Conservation (phyloP, 2,888 invertebrate species). For the Mycalesis mineus region DNA sequence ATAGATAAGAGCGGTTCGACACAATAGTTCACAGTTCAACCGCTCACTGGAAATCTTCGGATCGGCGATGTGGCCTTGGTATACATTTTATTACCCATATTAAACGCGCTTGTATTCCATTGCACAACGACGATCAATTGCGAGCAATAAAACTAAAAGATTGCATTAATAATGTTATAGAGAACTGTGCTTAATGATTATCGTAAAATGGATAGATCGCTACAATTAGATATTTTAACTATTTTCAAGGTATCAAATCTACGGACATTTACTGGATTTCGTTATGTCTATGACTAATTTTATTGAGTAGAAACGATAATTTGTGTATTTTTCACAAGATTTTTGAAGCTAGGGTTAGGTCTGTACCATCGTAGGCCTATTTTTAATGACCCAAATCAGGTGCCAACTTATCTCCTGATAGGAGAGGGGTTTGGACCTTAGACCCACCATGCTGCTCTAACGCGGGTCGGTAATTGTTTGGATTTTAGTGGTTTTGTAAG, state of each 20-base stretch:
- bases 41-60: slow-evolving; percentile 62
- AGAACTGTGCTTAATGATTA: slow-evolving; percentile 9
- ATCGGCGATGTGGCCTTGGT: slow-evolving; percentile 69
- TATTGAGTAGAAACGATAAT: background rate
- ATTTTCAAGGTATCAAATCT: slow-evolving; percentile 1
- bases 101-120: slow-evolving; percentile 41
- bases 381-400: too few species aligned
- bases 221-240: background rate
- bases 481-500: too few species aligned
- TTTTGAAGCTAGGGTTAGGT: background rate
- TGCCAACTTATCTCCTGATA: too few species aligned
- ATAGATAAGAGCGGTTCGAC: slow-evolving; percentile 40
- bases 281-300: background rate
- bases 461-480: too few species aligned
- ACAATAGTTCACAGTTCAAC: slow-evolving; percentile 73
- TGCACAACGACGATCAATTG: slow-evolving; percentile 31
- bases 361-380: too few species aligned
- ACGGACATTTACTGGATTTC: background rate
- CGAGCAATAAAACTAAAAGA: slow-evolving; percentile 10
- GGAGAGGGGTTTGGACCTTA: too few species aligned
- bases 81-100: slow-evolving; percentile 53
- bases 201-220: slow-evolving; percentile 7
- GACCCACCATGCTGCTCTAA: too few species aligned
- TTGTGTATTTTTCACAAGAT: background rate
- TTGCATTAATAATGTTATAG: slow-evolving; percentile 11